Evolutionary conservation across 2,113 vertebrate species (phyloP).

Genomic region (Acinonyx jubatus): DNA sequence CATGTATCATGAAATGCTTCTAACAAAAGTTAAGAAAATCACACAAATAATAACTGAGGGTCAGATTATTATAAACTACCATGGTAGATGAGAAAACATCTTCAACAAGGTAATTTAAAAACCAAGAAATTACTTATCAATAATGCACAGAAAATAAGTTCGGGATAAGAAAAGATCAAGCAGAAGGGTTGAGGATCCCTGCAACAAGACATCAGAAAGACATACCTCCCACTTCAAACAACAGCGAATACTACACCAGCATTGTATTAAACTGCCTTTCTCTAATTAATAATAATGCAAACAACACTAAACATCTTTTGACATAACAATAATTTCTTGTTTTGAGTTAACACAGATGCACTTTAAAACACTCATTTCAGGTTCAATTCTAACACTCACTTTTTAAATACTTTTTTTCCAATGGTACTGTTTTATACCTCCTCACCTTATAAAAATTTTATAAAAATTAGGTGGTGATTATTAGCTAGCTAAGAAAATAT

Average conservation of each 20-base stretch:
- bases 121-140: conserved; percentile 1
- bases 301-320: conserved; percentile 31
- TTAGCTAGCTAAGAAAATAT: conserved; percentile 46
- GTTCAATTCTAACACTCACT: conserved; percentile 18
- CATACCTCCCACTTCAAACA: background rate
- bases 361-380: conserved; percentile 1
- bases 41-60: background rate
- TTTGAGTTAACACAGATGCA: background rate
- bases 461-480: conserved; percentile 19
- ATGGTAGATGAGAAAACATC: background rate
- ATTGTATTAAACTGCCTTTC: background rate
- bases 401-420: conserved; percentile 31
- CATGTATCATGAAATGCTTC: background rate
- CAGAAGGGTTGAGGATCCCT: conserved; percentile 3
- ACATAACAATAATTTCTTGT: background rate
- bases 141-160: conserved; percentile 20
- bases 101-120: conserved; percentile 38
- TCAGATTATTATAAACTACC: background rate
- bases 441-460: background rate
- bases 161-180: background rate
- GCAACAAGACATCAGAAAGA: background rate
- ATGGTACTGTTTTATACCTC: background rate
- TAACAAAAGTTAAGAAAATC: conserved; percentile 31
- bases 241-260: background rate
- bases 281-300: conserved; percentile 34